Evolutionary conservation across 2,888 invertebrate species (phyloP).

Genomic region (Apodemia hepburni): DNA sequence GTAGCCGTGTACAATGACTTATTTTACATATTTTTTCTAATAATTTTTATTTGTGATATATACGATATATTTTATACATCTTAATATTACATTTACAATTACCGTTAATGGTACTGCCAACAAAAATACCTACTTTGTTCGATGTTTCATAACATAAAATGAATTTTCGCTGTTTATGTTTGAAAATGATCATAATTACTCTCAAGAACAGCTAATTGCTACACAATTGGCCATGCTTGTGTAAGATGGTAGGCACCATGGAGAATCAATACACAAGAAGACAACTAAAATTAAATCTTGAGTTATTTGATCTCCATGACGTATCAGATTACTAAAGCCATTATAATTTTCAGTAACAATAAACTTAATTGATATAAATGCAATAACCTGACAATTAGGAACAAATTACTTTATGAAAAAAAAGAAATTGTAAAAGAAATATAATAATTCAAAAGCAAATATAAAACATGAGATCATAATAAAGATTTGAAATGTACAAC

Average conservation of each 20-base stretch:
- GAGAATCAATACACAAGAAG: background rate
- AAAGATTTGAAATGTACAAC: slow-evolving; percentile 4
- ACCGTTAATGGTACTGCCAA: background rate
- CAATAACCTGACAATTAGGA: slow-evolving; percentile 7
- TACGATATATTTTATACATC: no score
- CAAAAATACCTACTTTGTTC: slow-evolving; percentile 5
- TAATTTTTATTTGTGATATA: background rate
- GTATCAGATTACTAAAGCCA: background rate
- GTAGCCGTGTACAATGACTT: background rate
- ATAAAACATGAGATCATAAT: slow-evolving; percentile 18
- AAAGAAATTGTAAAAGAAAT: slow-evolving; percentile 20
- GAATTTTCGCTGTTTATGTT: background rate
- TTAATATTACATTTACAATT: background rate
- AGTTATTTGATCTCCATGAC: background rate
- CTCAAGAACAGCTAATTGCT: background rate
- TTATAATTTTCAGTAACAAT: background rate
- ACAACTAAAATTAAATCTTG: background rate
- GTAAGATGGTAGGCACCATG: background rate
- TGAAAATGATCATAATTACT: background rate
- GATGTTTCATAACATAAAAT: slow-evolving; percentile 3
- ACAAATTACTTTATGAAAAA: slow-evolving; percentile 12
- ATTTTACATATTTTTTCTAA: background rate
- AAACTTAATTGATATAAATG: slow-evolving; percentile 10
- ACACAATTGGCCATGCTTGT: background rate
- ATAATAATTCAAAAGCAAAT: slow-evolving; percentile 19